Conservation (phyloP, 1,140 invertebrate genomes). For the Uloborus diversus region DNA sequence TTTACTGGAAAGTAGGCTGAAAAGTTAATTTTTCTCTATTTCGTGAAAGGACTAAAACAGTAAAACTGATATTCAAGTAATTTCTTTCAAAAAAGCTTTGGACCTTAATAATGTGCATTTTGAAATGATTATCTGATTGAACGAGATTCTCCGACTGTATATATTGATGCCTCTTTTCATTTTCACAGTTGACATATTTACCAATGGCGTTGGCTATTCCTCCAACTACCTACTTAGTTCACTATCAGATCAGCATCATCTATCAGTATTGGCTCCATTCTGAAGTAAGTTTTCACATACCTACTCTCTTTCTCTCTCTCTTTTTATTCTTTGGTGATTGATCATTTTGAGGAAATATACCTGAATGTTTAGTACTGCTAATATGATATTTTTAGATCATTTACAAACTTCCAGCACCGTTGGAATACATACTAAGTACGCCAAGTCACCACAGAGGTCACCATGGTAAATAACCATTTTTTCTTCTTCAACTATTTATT, state of each 20-base stretch:
- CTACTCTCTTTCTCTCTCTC: not conserved
- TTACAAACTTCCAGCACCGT: constrained; percentile 77
- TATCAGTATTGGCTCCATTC: constrained; percentile 95
- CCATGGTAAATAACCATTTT: constrained; percentile 73
- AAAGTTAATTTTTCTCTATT: too few species aligned
- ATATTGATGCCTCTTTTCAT: too few species aligned
- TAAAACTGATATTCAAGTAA: too few species aligned
- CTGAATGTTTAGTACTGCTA: too few species aligned
- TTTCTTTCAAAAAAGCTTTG: too few species aligned
- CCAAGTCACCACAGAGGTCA: constrained; percentile 90
- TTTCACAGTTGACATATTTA: constrained; percentile 81
- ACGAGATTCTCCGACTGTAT: too few species aligned
- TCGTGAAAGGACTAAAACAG: too few species aligned
- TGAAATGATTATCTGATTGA: too few species aligned
- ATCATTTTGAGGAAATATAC: not conserved
- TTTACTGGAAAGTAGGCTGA: too few species aligned
- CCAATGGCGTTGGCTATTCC: constrained; percentile 82
- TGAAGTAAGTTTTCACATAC: constrained; percentile 67
- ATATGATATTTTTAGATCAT: constrained; percentile 1
- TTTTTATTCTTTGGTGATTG: not conserved
- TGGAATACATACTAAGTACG: constrained; percentile 87
- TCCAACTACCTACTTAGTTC: constrained; percentile 82
- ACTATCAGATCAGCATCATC: constrained; percentile 86
- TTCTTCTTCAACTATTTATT: too few species aligned
- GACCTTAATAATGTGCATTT: too few species aligned